These are phyloP conservation scores for Eriosoma lanigerum DNA, from an alignment of 1,140 invertebrate genomes.

Conservation along the genomic window DNA sequence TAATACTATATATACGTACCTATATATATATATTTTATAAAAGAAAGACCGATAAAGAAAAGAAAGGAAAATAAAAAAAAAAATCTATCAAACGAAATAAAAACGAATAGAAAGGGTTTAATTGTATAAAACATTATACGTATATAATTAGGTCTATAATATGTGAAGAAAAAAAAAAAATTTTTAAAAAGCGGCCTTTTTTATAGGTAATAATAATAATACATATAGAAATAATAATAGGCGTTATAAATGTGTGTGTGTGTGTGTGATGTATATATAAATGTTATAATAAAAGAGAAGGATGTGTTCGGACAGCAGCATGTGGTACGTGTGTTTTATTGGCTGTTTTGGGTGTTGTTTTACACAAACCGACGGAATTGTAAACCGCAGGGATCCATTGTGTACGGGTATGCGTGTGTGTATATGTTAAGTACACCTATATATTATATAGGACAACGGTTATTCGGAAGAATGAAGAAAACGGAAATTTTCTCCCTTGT, in stretches of 20 bases:
- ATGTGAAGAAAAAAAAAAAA: no score
- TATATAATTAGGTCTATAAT: background rate
- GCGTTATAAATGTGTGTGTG: background rate
- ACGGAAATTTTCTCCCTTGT: constrained; percentile 27
- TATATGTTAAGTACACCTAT: no score
- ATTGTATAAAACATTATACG: no score
- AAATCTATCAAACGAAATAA: background rate
- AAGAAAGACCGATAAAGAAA: background rate
- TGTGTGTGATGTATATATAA: background rate
- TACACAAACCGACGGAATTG: constrained; percentile 37
- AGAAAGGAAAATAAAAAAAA: background rate
- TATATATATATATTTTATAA: no score
- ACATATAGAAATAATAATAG: no score
- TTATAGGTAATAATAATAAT: no score
- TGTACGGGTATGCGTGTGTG: background rate
- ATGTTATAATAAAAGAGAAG: constrained; percentile 31
- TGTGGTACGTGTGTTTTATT: constrained; percentile 49
- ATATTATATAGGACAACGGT: background rate
- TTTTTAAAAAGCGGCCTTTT: no score
- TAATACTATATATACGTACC: background rate
- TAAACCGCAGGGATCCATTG: constrained; percentile 41
- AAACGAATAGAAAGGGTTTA: background rate
- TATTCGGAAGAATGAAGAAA: constrained; percentile 38
- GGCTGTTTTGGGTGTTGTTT: constrained; percentile 50
- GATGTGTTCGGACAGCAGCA: constrained; percentile 49